phyloP scores from a whole-genome alignment of 1,140 invertebrate species.

The Drosophila micromelanica region DNA sequence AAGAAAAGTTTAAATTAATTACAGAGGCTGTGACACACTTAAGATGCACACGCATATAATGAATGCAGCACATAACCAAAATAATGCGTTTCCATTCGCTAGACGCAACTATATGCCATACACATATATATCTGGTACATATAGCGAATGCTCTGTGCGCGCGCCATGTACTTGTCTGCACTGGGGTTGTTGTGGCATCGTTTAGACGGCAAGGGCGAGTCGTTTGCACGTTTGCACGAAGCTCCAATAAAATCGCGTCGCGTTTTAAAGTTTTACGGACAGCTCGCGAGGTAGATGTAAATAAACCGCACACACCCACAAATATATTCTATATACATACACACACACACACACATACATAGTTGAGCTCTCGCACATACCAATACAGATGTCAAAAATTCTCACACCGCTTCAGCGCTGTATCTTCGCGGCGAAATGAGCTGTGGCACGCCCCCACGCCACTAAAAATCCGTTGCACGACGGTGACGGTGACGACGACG shows the following conservation, averaged over 20 bases:
- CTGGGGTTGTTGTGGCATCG: slow-evolving; percentile 34
- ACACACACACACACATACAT: slow-evolving; percentile 10
- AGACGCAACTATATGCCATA: slow-evolving; percentile 32
- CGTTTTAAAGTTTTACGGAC: slow-evolving; percentile 80
- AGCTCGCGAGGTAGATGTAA: slow-evolving; percentile 72
- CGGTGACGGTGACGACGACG: slow-evolving; percentile 34
- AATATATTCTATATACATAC: slow-evolving; percentile 12
- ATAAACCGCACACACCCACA: slow-evolving; percentile 51
- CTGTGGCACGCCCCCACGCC: slow-evolving; percentile 70
- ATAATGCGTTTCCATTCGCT: slow-evolving; percentile 67
- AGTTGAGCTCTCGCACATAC: slow-evolving; percentile 7
- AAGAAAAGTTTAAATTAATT: slow-evolving; percentile 54
- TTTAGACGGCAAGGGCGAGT: slow-evolving; percentile 28
- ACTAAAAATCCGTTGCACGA: slow-evolving; percentile 57
- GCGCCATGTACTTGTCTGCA: slow-evolving; percentile 70
- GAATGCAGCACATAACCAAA: slow-evolving; percentile 47
- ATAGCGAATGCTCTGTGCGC: slow-evolving; percentile 64
- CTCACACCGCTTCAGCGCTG: slow-evolving; percentile 42
- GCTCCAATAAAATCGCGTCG: slow-evolving; percentile 79
- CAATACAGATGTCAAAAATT: slow-evolving; percentile 49
- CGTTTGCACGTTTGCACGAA: slow-evolving; percentile 63
- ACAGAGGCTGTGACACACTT: slow-evolving; percentile 42
- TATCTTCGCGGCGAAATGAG: slow-evolving; percentile 66
- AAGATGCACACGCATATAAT: slow-evolving; percentile 47
- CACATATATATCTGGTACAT: too few relatives aligned